phyloP scores from a whole-genome alignment of 2,797 vertebrate genomes.

The Apogon talboti region DNA sequence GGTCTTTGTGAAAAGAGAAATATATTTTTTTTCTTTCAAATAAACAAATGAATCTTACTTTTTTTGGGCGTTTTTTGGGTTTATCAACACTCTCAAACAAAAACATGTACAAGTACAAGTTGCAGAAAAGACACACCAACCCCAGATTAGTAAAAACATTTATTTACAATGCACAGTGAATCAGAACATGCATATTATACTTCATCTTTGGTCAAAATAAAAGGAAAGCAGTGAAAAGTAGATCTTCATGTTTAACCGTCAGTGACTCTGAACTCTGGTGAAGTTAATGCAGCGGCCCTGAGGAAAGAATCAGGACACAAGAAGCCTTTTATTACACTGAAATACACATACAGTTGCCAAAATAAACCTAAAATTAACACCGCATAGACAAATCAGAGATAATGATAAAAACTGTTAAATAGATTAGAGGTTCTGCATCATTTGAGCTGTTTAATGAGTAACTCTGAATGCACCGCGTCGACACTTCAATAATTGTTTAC shows the following conservation, averaged over 20 bases:
- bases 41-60: slow-evolving; percentile 60
- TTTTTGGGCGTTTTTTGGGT: too few relatives aligned
- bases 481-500: slow-evolving; percentile 19
- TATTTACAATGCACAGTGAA: slow-evolving; percentile 65
- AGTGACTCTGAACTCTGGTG: slow-evolving; percentile 77
- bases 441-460: slow-evolving; percentile 6
- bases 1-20: slow-evolving; percentile 71
- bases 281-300: slow-evolving; percentile 86
- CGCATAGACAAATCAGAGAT: not conserved
- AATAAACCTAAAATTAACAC: not conserved
- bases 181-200: not conserved
- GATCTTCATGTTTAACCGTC: slow-evolving; percentile 36
- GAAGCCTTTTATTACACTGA: not conserved
- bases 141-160: slow-evolving; percentile 42
- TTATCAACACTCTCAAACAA: too few relatives aligned
- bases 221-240: slow-evolving; percentile 18
- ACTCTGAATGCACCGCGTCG: slow-evolving; percentile 4
- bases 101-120: not conserved
- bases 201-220: slow-evolving; percentile 32
- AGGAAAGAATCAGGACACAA: slow-evolving; percentile 19
- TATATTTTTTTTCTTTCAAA: slow-evolving; percentile 74
- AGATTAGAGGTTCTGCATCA: not conserved
- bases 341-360: not conserved
- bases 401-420: not conserved
- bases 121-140: not conserved